Percentiles rank a stretch among this genome's conserved stretches.
Conservation (phyloP, 2,113 vertebrate species). For the Erythrocercus mccallii region DNA sequence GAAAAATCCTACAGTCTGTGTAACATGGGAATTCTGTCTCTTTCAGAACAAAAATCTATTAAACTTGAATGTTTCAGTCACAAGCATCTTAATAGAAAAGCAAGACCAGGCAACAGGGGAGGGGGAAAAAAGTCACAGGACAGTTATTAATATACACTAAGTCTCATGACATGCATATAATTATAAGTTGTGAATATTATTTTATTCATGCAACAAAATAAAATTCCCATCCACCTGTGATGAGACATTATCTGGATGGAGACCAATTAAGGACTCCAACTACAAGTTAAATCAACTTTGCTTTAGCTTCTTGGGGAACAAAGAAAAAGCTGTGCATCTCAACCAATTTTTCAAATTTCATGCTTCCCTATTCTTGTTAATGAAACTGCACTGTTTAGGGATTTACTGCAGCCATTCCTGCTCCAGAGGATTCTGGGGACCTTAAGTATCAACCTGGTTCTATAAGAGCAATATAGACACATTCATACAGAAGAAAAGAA, state of each 20-base stretch:
- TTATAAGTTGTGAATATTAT: conserved; percentile 34
- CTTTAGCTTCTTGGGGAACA: background rate
- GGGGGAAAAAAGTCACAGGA: conserved; percentile 21
- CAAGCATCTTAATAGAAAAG: conserved; percentile 58
- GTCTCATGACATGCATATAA: conserved; percentile 37
- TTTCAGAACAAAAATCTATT: conserved; percentile 61
- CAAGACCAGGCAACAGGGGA: conserved; percentile 49
- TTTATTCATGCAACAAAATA: conserved; percentile 25
- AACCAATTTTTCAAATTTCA: background rate
- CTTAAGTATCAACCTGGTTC: background rate
- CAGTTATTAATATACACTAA: conserved; percentile 57
- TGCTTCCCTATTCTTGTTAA: background rate
- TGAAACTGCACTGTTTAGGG: background rate
- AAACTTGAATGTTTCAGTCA: conserved; percentile 44
- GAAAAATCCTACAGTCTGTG: conserved; percentile 35
- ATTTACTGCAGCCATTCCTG: background rate
- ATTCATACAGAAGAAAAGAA: background rate
- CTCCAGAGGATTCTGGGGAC: background rate
- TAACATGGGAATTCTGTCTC: conserved; percentile 39
- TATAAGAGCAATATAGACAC: background rate
- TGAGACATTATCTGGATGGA: background rate
- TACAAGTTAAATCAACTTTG: background rate
- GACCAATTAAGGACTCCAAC: background rate
- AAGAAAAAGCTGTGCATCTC: background rate
- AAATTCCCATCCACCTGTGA: background rate